Evolutionary conservation across 2,797 vertebrate species (phyloP).

Genomic region (Sebastes steindachneri): DNA sequence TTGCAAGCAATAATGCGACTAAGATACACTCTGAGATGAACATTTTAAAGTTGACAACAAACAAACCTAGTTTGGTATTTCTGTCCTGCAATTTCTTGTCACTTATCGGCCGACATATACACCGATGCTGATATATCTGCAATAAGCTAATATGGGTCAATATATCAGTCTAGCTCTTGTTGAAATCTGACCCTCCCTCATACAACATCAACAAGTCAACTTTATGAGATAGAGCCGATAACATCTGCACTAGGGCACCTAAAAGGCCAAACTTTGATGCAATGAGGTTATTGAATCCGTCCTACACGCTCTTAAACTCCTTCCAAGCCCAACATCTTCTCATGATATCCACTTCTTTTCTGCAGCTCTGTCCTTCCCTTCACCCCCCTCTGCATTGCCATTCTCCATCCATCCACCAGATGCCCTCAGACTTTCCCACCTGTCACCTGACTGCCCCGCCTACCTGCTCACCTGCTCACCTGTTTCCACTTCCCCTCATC

Average conservation of each 20-base stretch:
- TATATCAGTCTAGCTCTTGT: background rate
- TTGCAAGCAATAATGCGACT: too few species aligned
- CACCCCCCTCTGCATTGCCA: background rate
- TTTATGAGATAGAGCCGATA: background rate
- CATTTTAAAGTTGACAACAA: too few species aligned
- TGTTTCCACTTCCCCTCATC: background rate
- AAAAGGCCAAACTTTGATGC: background rate
- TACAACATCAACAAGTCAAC: background rate
- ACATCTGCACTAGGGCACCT: background rate
- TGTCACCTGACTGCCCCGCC: background rate
- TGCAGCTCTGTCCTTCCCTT: background rate
- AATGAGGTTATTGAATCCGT: background rate
- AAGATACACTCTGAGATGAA: too few species aligned
- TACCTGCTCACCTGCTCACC: background rate
- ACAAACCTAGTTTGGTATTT: too few species aligned
- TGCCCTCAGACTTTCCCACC: background rate
- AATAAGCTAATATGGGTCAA: background rate
- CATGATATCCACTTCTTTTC: too few species aligned
- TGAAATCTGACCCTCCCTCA: accelerated
- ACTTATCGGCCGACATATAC: background rate
- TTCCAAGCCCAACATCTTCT: background rate
- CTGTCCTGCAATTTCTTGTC: too few species aligned
- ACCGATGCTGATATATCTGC: background rate
- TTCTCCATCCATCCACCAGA: background rate
- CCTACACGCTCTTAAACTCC: background rate